phyloP scores from a whole-genome alignment of 2,888 invertebrate genomes.

The Boloria euphrosyne region DNA sequence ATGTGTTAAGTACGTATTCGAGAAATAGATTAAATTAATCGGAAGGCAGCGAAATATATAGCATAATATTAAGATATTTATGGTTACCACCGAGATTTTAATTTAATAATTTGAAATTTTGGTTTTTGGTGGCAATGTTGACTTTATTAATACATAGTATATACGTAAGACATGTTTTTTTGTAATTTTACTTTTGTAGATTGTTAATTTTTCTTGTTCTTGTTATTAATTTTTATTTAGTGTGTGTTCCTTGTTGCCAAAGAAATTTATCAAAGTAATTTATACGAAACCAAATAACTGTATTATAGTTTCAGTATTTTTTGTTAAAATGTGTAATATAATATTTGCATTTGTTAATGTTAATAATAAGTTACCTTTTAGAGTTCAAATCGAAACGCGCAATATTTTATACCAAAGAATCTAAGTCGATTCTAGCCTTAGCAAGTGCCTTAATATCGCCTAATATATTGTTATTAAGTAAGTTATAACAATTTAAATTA shows the following conservation, averaged over 20 bases:
- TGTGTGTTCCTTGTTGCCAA: conserved; percentile 82
- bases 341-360: conserved; percentile 71
- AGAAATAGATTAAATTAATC: background rate
- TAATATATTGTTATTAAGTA: conserved; percentile 40
- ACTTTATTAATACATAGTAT: conserved; percentile 33
- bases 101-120: conserved; percentile 23
- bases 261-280: conserved; percentile 63
- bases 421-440: conserved; percentile 68
- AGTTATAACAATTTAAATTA: conserved; percentile 46
- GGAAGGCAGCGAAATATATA: conserved; percentile 31
- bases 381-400: conserved; percentile 74
- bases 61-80: conserved; percentile 21
- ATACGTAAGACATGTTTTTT: conserved; percentile 61
- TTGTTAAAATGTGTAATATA: conserved; percentile 56
- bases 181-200: conserved; percentile 60
- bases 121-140: conserved; percentile 37
- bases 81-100: conserved; percentile 38
- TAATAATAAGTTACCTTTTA: conserved; percentile 71
- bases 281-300: conserved; percentile 55
- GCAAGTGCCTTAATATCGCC: conserved; percentile 47
- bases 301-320: conserved; percentile 67
- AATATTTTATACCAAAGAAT: conserved; percentile 76
- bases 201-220: conserved; percentile 80
- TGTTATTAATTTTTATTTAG: conserved; percentile 74
- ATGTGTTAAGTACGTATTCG: background rate